phyloP scores from a whole-genome alignment of 2,888 invertebrate species.

The Isoperla grammatica region DNA sequence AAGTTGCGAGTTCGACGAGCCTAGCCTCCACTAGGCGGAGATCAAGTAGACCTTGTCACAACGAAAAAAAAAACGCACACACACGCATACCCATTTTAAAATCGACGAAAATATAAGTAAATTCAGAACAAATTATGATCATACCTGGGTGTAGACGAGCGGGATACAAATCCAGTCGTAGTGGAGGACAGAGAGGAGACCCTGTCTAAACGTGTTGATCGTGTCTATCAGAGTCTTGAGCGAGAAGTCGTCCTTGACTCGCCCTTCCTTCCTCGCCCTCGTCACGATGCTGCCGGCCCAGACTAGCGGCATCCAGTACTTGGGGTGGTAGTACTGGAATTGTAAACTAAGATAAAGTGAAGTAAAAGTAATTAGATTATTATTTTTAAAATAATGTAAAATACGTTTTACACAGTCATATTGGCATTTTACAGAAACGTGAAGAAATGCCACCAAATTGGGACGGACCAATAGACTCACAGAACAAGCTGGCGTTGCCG shows the following conservation, averaged over 20 bases:
- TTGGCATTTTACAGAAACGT: too few species aligned
- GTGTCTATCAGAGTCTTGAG: conserved; percentile 44
- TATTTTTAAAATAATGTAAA: too few species aligned
- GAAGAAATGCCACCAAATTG: too few species aligned
- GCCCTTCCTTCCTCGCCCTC: conserved; percentile 38
- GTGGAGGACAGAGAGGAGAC: conserved; percentile 37
- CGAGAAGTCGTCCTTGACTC: conserved; percentile 42
- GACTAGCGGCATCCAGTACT: conserved; percentile 41
- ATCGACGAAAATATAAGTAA: too few species aligned
- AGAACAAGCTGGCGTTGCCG: too few species aligned
- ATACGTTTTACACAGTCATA: too few species aligned
- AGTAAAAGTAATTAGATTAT: not conserved
- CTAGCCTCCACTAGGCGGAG: too few species aligned
- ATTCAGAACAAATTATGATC: not conserved
- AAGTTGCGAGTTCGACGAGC: too few species aligned
- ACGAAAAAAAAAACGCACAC: too few species aligned
- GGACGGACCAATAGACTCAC: too few species aligned
- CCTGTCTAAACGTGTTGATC: conserved; percentile 42
- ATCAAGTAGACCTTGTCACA: too few species aligned
- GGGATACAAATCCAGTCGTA: conserved; percentile 42
- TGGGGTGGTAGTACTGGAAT: conserved; percentile 33
- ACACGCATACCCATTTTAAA: too few species aligned
- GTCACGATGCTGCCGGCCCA: conserved; percentile 39
- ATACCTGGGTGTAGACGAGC: conserved; percentile 42
- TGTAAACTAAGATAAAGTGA: not conserved